phyloP scores from a whole-genome alignment of 2,888 invertebrate species.

The Pocota personata region DNA sequence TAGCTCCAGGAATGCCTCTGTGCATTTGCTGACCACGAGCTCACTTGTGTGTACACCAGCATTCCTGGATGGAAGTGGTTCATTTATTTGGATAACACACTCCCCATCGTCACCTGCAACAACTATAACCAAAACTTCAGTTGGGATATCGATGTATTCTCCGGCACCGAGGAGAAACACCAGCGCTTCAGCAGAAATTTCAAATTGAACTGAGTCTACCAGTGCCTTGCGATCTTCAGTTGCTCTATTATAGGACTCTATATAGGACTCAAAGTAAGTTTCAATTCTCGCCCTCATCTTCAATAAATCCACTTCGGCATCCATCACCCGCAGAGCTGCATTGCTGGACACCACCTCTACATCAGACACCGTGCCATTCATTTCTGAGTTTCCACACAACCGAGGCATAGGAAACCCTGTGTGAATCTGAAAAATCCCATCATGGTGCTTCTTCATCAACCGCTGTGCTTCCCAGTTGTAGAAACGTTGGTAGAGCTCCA shows the following conservation, averaged over 20 bases:
- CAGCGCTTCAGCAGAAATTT: conserved; percentile 77
- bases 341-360: conserved; percentile 71
- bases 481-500: conserved; percentile 75
- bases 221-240: too few relatives aligned
- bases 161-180: conserved; percentile 77
- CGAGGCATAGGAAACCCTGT: conserved; percentile 78
- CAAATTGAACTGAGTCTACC: conserved; percentile 1
- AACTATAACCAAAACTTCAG: conserved; percentile 76
- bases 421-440: conserved; percentile 75
- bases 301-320: conserved; percentile 44
- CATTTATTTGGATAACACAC: conserved; percentile 76
- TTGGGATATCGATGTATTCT: conserved; percentile 77
- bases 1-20: conserved; percentile 6
- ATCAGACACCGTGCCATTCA: conserved; percentile 73
- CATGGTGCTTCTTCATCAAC: conserved; percentile 57
- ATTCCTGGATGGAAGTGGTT: conserved; percentile 77
- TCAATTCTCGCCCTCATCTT: conserved; percentile 74
- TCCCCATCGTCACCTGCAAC: conserved; percentile 14
- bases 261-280: conserved; percentile 62
- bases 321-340: conserved; percentile 62
- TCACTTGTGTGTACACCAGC: conserved; percentile 79
- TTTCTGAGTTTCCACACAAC: conserved; percentile 71
- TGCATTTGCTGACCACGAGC: conserved; percentile 65
- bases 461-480: conserved; percentile 66
- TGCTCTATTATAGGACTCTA: background rate